phyloP scores from a whole-genome alignment of 1,140 invertebrate species.

The Bombus huntii region DNA sequence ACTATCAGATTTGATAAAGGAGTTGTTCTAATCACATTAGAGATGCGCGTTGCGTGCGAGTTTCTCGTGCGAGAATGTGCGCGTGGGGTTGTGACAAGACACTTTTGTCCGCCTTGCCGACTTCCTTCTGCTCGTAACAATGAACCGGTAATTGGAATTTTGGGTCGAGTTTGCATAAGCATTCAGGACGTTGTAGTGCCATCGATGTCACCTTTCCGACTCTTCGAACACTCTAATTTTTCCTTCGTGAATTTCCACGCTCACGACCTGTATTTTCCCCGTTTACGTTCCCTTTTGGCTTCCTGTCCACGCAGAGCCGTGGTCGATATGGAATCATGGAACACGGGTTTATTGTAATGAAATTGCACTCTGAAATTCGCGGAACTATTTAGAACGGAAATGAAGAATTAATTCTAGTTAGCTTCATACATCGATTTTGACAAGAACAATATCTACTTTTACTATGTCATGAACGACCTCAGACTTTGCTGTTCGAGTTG shows the following conservation, averaged over 20 bases:
- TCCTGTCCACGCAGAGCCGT: too few species aligned
- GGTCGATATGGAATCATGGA: not conserved
- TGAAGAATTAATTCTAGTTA: too few species aligned
- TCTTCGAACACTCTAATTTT: conserved; percentile 2
- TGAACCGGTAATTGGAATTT: conserved; percentile 68
- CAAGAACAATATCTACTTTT: not conserved
- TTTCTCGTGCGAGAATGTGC: conserved; percentile 66
- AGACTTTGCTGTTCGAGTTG: not conserved
- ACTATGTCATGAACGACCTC: not conserved
- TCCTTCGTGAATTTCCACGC: conserved; percentile 2
- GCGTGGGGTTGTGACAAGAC: conserved; percentile 41
- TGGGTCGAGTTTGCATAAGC: conserved; percentile 71
- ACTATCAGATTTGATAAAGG: not conserved
- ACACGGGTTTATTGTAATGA: not conserved
- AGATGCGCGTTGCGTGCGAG: conserved; percentile 56
- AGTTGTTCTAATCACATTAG: conserved; percentile 23
- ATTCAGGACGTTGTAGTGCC: conserved; percentile 58
- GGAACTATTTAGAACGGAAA: too few species aligned
- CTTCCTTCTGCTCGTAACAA: conserved; percentile 60
- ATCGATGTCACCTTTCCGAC: conserved; percentile 36
- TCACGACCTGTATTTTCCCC: not conserved
- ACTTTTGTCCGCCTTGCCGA: conserved; percentile 52
- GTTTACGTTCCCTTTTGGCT: too few species aligned
- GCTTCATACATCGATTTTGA: not conserved
- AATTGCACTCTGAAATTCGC: not conserved